phyloP scores from a whole-genome alignment of 1,140 invertebrate species.

The Trachymyrmex septentrionalis region DNA sequence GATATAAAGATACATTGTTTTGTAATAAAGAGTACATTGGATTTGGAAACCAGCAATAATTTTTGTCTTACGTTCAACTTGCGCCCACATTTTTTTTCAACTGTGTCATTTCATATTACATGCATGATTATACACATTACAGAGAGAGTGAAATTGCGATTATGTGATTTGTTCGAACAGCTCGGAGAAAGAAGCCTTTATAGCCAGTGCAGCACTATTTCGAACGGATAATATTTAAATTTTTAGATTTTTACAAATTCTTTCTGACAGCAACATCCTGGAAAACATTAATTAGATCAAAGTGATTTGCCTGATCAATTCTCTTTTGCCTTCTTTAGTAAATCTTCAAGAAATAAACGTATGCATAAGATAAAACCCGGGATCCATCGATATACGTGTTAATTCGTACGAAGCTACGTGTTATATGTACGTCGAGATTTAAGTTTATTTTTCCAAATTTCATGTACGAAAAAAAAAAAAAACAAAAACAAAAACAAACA shows the following conservation, averaged over 20 bases:
- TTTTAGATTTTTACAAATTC: background rate
- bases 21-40: background rate
- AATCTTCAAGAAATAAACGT: background rate
- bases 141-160: background rate
- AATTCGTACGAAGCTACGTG: background rate
- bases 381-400: background rate
- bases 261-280: background rate
- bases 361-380: background rate
- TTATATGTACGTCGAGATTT: background rate
- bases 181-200: background rate
- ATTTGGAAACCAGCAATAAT: background rate
- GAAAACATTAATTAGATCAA: background rate
- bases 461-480: background rate
- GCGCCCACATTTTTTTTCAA: background rate
- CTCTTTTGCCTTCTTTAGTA: background rate
- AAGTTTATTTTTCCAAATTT: background rate
- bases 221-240: background rate
- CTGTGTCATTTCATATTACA: background rate
- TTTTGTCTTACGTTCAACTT: background rate
- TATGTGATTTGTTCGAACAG: background rate
- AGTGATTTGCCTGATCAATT: background rate
- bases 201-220: background rate
- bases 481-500: no score
- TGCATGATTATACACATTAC: background rate
- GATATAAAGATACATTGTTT: background rate